Evolutionary conservation across 1,140 invertebrate genomes (phyloP), one percentile per base, ranked within the genome.

Genomic region (Ooceraea biroi): DNA sequence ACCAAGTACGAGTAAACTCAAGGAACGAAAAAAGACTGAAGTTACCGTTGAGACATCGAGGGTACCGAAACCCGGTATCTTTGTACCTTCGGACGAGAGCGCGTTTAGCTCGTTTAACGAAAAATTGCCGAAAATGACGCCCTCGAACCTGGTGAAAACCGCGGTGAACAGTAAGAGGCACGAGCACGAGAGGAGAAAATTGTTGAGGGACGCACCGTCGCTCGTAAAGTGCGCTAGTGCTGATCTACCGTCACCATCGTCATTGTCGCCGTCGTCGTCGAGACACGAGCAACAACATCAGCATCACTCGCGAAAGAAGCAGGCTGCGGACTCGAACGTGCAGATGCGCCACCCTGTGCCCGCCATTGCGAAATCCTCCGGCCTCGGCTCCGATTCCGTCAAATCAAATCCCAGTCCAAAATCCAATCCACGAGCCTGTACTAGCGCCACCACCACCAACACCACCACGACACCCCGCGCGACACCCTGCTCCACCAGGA

Each of bases 91-190:
- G 2, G 89, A 92, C 22, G 90, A 93, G 69, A 82, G 84, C 27
- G 55, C 86, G 25, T 86, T 90, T 72, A 68, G 57, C 19, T 71
- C 89, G 10, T 69, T 86, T 19, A 76, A 83, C 1, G 92, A 93
- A 19, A 92, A 91, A 63, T 52, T 85, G 2, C 88, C 90, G 22
- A 93, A 94, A 80, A 95, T 96, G 95, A 96, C 96, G 57, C 96
- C 96, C 19, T 96, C 96, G 82, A 95, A 94, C 85, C 92, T 97
- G 36, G 96, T 96, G 66, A 96, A 96, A 91, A 95, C 95, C 11
- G 96, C 96, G 8, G 96, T 96, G 44, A 96, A 95, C 88, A 95
- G 94, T 85, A 96, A 96, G 92, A 94, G 95, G 61, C 95, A 95
- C 87, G 95, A 96, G 89, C 93, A 95, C 76, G 94, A 94, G 87